phyloP scores from a whole-genome alignment of 2,888 invertebrate genomes.

The Mythimna vitellina region DNA sequence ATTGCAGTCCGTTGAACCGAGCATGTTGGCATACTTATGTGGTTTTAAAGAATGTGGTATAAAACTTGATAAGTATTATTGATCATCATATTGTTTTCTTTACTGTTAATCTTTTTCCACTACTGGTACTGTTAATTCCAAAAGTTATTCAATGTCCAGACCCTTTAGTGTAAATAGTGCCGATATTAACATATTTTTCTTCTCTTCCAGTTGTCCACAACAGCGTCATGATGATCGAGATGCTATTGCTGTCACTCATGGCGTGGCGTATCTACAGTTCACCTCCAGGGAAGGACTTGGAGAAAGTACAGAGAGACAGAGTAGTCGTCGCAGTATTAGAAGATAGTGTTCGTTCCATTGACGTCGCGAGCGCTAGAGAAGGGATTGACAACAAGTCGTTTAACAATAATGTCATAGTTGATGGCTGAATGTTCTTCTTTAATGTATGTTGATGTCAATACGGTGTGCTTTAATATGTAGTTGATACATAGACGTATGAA shows the following conservation, averaged over 20 bases:
- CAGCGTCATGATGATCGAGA: conserved; percentile 92
- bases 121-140: no score
- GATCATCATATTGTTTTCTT: background rate
- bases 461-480: conserved; percentile 32
- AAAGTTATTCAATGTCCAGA: background rate
- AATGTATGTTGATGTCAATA: conserved; percentile 23
- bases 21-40: background rate
- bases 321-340: conserved; percentile 82
- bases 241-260: conserved; percentile 92
- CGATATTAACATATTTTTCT: conserved; percentile 51
- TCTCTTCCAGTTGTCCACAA: conserved; percentile 92
- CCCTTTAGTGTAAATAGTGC: background rate
- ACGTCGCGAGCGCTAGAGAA: conserved; percentile 68
- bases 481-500: conserved; percentile 17
- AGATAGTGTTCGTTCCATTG: conserved; percentile 71
- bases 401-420: conserved; percentile 60
- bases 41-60: background rate
- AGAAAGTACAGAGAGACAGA: conserved; percentile 71
- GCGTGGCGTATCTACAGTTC: conserved; percentile 92
- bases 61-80: background rate
- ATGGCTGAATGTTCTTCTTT: conserved; percentile 30
- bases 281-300: conserved; percentile 76
- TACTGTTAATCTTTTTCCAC: background rate
- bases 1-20: background rate
- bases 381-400: conserved; percentile 74